phyloP scores from a whole-genome alignment of 2,888 invertebrate genomes.

The Adelphocoris suturalis region DNA sequence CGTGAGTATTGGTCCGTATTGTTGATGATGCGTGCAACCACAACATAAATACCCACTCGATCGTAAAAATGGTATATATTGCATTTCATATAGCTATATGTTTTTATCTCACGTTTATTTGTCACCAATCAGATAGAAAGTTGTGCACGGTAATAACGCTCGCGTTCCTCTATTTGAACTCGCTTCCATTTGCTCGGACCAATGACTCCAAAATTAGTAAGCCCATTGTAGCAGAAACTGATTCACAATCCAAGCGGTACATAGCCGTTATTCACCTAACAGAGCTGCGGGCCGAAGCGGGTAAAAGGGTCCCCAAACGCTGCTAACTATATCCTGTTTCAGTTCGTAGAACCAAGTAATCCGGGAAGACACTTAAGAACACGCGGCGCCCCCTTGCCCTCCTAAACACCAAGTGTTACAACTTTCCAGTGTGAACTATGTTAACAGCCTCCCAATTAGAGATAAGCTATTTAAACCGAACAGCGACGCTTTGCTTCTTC shows the following conservation, averaged over 20 bases:
- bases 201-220: background rate
- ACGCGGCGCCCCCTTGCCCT: conserved; percentile 1
- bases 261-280: background rate
- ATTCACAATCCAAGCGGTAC: background rate
- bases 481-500: background rate
- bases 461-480: conserved; percentile 49
- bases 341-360: conserved; percentile 24
- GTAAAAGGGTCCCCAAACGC: conserved; percentile 3
- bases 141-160: no score
- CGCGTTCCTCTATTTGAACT: background rate
- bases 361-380: conserved; percentile 18
- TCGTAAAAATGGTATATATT: no score
- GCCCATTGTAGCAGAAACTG: background rate
- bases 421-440: background rate
- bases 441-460: conserved; percentile 46
- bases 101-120: no score
- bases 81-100: no score
- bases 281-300: background rate
- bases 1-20: no score
- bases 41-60: no score
- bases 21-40: no score
- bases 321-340: conserved; percentile 40
- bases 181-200: background rate
- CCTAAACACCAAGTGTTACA: conserved; percentile 52
- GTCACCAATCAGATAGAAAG: no score